Evolutionary conservation across 2,113 vertebrate genomes (phyloP).

Genomic region (Vicugna pacos): DNA sequence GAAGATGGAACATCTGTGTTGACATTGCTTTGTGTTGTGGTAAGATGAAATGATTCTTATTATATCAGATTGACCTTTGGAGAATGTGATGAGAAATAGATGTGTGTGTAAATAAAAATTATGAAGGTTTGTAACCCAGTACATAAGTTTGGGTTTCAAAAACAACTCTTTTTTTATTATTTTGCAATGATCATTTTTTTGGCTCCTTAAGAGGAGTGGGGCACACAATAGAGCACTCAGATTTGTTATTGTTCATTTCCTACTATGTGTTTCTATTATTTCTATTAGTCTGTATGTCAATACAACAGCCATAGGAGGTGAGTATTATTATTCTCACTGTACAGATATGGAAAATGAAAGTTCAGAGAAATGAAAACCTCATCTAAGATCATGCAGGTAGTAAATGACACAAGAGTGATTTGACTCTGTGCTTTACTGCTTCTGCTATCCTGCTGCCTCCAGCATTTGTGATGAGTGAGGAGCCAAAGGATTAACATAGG

Average conservation of each 20-base stretch:
- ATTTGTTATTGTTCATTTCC: background rate
- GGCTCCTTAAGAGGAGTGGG: background rate
- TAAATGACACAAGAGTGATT: background rate
- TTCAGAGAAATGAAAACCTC: background rate
- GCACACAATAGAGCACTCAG: background rate
- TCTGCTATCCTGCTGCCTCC: background rate
- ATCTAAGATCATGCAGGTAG: background rate
- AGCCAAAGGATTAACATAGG: background rate
- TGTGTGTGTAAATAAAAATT: background rate
- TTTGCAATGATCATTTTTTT: background rate
- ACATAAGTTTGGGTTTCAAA: background rate
- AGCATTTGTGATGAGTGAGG: background rate
- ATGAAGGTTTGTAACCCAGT: background rate
- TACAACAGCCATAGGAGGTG: background rate
- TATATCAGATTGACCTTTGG: background rate
- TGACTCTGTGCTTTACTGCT: background rate
- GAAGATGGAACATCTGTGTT: background rate
- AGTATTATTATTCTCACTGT: background rate
- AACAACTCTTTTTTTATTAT: background rate
- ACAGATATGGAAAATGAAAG: background rate
- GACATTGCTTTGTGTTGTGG: slow-evolving; percentile 48
- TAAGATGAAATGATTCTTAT: slow-evolving; percentile 65
- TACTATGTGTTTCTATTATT: background rate
- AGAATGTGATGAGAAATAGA: background rate
- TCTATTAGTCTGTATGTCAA: background rate